Evolutionary conservation across 2,797 vertebrate species (phyloP).

Genomic region (Darevskia mixta): DNA sequence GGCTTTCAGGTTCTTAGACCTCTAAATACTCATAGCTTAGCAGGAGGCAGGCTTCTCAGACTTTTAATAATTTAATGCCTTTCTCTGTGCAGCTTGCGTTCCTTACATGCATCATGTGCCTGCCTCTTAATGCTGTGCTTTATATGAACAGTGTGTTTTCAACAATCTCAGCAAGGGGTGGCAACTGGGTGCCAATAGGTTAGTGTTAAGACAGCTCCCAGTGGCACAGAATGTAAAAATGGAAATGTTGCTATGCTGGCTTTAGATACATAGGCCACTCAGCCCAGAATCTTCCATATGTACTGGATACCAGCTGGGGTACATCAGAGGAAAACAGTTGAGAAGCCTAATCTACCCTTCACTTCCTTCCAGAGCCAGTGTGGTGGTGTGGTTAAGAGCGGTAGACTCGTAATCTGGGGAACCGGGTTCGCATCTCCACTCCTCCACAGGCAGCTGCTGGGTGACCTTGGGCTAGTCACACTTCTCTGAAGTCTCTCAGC

Average conservation of each 20-base stretch:
- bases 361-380: too few species aligned
- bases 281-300: too few species aligned
- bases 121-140: neutral
- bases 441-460: too few species aligned
- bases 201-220: neutral
- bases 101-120: conserved; percentile 10
- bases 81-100: conserved; percentile 14
- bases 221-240: neutral
- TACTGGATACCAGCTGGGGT: too few species aligned
- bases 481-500: too few species aligned
- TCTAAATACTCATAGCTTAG: neutral
- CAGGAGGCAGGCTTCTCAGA: neutral
- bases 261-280: too few species aligned
- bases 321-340: too few species aligned
- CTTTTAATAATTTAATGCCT: conserved; percentile 1
- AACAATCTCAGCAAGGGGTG: neutral
- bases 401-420: too few species aligned
- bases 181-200: neutral
- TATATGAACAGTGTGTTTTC: neutral
- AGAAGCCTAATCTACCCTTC: too few species aligned
- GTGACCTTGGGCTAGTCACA: too few species aligned
- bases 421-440: too few species aligned
- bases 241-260: neutral
- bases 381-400: too few species aligned
- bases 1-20: conserved; percentile 6